Base-by-base conservation (phyloP, 1,140 invertebrate genomes). In the Stratiolaelaps scimitus region DNA sequence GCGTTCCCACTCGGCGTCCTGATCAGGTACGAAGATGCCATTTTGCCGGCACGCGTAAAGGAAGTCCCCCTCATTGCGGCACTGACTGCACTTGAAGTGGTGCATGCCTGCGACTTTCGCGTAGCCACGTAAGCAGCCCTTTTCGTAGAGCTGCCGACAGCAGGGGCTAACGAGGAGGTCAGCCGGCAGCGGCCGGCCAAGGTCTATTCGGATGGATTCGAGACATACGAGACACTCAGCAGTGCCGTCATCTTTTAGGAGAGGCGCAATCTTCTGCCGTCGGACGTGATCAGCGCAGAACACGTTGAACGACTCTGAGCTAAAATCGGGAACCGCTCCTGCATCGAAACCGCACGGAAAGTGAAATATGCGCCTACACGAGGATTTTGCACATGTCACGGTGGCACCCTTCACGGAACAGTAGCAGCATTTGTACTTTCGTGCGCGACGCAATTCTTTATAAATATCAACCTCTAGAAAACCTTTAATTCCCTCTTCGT, bases 1-100 rank as follows among this genome's bases (percentile, higher is more conserved):
- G 23, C 26, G 53, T 23, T 60, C 53, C 53, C 53, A 60, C 15
- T 26, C 53, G 53, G 53, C 53, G 53, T 60, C 53, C 34, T 60
- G 53, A 60, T 60, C 53, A 17, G 53, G 53, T 4, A 60, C 53
- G 10, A 29, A 60, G 17, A 60, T 60, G 26, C 53, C 53, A 23
- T 23, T 60, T 10, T 34, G 1, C 23, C 34, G 53, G 26, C 53
- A 60, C 15, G 26, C 13, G 34, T n/a, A 26, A 1, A 60, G 15
- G 10, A 60, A 60, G 26, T 26, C 34, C 10, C 26, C 20, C 13
- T 60, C 53, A 23, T 60, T 34, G 13, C 53, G 53, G 34, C 53
- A 60, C 26, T 29, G 34, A 2, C 26, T 26, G 34, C 53, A 60
- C 23, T 34, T 26, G 26, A 20, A 60, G 10, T 60, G 53, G 26